A percentile compares a stretch with the other conserved stretches of the same genome.
These are phyloP conservation scores for Coluber constrictor DNA, from an alignment of 2,797 vertebrate species.

Conservation along the genomic window DNA sequence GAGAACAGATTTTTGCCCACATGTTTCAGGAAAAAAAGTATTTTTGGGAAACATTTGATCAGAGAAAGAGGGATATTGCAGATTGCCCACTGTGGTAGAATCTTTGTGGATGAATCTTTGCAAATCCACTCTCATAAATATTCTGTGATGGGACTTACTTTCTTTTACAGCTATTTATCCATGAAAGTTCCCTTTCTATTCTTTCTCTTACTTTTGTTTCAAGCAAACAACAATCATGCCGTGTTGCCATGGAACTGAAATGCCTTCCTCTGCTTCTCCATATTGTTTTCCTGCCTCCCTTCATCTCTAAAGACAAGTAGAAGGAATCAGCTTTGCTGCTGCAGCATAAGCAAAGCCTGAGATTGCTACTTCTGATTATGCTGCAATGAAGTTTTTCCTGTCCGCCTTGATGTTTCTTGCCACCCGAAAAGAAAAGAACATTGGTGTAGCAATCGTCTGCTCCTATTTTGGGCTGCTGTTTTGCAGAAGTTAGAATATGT, in stretches of 20 bases:
- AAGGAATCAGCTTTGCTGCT: not conserved
- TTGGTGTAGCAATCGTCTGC: not conserved
- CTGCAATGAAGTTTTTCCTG: not conserved
- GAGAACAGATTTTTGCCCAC: not conserved
- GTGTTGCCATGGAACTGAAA: not conserved
- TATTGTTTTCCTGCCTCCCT: not conserved
- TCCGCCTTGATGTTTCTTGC: not conserved
- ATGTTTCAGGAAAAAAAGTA: not conserved
- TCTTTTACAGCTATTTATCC: not conserved
- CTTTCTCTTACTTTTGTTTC: not conserved
- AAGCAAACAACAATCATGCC: not conserved
- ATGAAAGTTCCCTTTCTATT: not conserved
- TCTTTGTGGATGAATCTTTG: not conserved
- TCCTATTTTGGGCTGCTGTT: not conserved
- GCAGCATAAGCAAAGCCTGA: not conserved
- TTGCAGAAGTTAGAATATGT: not conserved
- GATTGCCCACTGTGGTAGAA: not conserved
- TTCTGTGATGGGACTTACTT: not conserved
- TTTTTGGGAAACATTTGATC: not conserved
- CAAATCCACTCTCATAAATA: not conserved
- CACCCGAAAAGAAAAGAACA: not conserved
- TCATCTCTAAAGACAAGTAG: not conserved
- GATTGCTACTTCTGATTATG: not conserved
- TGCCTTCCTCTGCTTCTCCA: not conserved
- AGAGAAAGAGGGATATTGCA: not conserved